Conservation (phyloP, 2,888 invertebrate species). For the Ochropleura leucogaster region DNA sequence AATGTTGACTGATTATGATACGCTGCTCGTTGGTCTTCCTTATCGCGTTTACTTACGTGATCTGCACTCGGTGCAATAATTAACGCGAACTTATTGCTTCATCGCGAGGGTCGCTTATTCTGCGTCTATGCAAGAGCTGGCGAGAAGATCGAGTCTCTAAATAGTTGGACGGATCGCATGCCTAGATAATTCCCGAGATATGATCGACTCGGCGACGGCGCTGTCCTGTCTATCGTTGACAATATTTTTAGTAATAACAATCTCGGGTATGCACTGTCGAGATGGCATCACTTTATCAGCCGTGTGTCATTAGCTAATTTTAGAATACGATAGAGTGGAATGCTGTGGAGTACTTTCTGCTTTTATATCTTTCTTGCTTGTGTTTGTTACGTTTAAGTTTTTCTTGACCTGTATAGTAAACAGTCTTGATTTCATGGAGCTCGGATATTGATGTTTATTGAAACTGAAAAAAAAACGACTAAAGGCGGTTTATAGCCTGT, state of each 20-base stretch:
- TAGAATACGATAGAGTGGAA: conserved; percentile 73
- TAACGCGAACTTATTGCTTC: conserved; percentile 48
- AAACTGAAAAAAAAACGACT: conserved; percentile 46
- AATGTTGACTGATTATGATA: conserved; percentile 67
- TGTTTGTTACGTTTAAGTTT: conserved; percentile 28
- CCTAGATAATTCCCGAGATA: conserved; percentile 73
- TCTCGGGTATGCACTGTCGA: conserved; percentile 72
- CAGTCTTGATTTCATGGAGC: conserved; percentile 13
- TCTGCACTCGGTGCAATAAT: conserved; percentile 47
- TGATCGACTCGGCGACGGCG: conserved; percentile 69
- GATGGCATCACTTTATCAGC: conserved; percentile 78
- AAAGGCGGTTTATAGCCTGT: conserved; percentile 38
- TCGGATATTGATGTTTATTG: conserved; percentile 26
- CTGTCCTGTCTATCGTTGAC: conserved; percentile 70
- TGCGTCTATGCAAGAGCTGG: conserved; percentile 30
- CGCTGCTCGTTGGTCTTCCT: conserved; percentile 50
- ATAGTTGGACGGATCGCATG: conserved; percentile 71
- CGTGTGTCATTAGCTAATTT: conserved; percentile 77
- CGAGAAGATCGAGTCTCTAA: conserved; percentile 42
- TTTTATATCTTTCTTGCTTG: conserved; percentile 54
- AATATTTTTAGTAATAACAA: conserved; percentile 79
- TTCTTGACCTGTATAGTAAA: conserved; percentile 37
- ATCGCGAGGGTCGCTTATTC: conserved; percentile 47
- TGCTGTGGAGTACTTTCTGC: conserved; percentile 61
- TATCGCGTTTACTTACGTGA: conserved; percentile 55